Percentiles rank a stretch among this genome's conserved stretches.
Conservation (phyloP, 2,888 invertebrate species). For the Phymatocera aterrima region DNA sequence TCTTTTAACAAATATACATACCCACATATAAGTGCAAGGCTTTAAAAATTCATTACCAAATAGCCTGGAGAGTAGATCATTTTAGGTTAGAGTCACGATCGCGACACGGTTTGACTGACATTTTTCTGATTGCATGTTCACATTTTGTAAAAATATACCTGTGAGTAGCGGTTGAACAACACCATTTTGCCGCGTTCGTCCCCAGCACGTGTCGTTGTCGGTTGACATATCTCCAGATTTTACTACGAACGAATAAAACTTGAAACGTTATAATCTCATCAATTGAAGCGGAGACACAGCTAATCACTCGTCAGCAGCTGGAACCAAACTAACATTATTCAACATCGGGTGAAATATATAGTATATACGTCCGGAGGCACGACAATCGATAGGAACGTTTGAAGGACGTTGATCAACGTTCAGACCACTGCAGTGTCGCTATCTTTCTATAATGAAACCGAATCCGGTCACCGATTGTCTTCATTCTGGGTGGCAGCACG, state of each 20-base stretch:
- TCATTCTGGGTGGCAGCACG: neutral
- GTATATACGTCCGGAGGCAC: constrained; percentile 55
- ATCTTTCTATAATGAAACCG: neutral
- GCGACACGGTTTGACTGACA: neutral
- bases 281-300: constrained; percentile 6
- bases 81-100: constrained; percentile 18
- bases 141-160: constrained; percentile 77
- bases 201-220: constrained; percentile 60
- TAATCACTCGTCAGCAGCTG: constrained; percentile 48
- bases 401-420: constrained; percentile 57
- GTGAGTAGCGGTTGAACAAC: constrained; percentile 94
- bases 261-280: neutral
- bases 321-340: constrained; percentile 58
- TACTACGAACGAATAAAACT: constrained; percentile 7
- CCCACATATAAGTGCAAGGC: neutral
- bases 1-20: too few relatives aligned
- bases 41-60: neutral
- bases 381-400: constrained; percentile 64
- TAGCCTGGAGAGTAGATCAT: neutral
- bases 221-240: constrained; percentile 62
- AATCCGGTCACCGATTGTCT: neutral
- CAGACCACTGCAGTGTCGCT: neutral
- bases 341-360: constrained; percentile 50
- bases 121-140: constrained; percentile 1
- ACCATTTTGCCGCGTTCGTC: constrained; percentile 83